Base-by-base conservation (phyloP, 1,140 invertebrate species). In the Papilio aristodemus region DNA sequence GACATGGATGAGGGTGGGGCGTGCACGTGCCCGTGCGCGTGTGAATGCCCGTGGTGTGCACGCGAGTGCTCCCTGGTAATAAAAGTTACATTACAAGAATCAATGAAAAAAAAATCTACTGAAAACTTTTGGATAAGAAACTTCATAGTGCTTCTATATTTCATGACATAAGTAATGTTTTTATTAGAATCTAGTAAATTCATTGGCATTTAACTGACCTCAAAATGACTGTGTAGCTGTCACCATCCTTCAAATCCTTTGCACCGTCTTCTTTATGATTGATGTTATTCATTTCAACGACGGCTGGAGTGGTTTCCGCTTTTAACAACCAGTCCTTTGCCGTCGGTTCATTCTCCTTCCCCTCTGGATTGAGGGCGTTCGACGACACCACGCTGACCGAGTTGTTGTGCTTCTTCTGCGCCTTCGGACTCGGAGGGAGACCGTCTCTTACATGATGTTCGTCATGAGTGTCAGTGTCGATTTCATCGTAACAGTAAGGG, bases 11-110 rank as follows among this genome's bases (percentile, higher is more conserved):
- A 94, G 0, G 96, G 96, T 0, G 96, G 95, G 17, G 96, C 95
- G 89, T 97, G 96, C 10, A 97, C 95, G 78, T 97, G 96, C 10
- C 95, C 95, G 85, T 97, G 96, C 0, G 95, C 94, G 89, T 97
- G 96, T 14, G 96, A 96, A 79, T 97, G 96, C 0, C 96, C 96
- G 84, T 98, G 96, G 91, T 97, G 96, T 38, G 94, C 94, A n/a
- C 93, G 94, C 68, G 96, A 95, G 77, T 97, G 95, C 75, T 96
- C 96, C 59, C 95, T 93, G 80, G 58, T 37, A 63, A 54, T 10
- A 43, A 7, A 46, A 41, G 10, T 4, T 41, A 3, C n/a, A 41
- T 1, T 2, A 41, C n/a, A 41, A 2, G 39, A 32, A 32, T 32
- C 27, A 32, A 6, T 32, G 27, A 32, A 41, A 41, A n/a, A n/a